Base-by-base conservation (phyloP, 2,888 invertebrate species). In the Proisotoma minuta region DNA sequence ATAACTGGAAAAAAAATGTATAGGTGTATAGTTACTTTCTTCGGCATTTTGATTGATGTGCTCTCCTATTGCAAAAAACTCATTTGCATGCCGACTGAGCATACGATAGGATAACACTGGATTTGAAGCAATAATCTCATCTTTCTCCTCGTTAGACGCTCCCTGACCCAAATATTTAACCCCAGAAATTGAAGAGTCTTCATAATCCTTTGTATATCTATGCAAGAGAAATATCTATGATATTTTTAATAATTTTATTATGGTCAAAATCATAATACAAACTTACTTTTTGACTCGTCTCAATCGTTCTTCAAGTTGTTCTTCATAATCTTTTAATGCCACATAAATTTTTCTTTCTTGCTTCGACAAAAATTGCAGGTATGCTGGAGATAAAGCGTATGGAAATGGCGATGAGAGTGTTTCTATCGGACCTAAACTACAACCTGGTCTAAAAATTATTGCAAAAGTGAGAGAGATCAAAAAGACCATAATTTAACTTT, bases 331-430 rank as follows among this genome's bases (percentile, higher is more conserved):
- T 28, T 58, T 60, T 12, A 64, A 39, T 5, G 58, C 27, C 10
- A 47, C 20, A 29, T 65, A 59, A 39, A 65, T 34, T 39, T 58
- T 50, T 18, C 29, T 23, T 23, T 65, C 65, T n/a, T 54, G 40
- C 26, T 51, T 26, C 29, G 58, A 53, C 23, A 65, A 48, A 47
- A 56, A 65, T 27, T 59, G 29, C 1, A 65, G 54, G 23, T 65
- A 65, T 2, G 61, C 56, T 20, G 65, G 65, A 2, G 65, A 65
- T 8, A 65, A 53, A 43, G 65, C 65, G 20, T 65, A 65, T n/a
- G 62, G 59, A 27, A 56, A 22, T 2, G 65, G 65, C 40, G 18
- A 27, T 26, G 26, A 29, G 8, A 15, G 8, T 8, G 15, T 34
- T 10, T 15, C 15, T 34, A 34, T 15, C 15, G 34, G 34, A 34